These are phyloP conservation scores for Halictus rubicundus DNA, from an alignment of 1,140 invertebrate species.

Conservation along the genomic window DNA sequence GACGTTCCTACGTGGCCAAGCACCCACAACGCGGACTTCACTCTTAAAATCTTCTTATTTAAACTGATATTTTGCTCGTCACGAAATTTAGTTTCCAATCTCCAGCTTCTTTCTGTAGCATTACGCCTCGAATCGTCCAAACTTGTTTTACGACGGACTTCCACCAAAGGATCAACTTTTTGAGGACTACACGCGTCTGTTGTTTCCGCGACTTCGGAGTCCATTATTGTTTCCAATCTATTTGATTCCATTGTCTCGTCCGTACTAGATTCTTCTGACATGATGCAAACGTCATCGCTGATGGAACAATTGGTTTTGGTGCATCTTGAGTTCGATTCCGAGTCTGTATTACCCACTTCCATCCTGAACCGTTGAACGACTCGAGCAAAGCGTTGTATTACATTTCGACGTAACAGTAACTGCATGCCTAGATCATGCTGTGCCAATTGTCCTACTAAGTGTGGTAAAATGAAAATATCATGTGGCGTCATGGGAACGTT, in stretches of 20 bases:
- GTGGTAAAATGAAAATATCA: slow-evolving; percentile 89
- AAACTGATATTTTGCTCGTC: slow-evolving; percentile 62
- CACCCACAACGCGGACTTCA: slow-evolving; percentile 95
- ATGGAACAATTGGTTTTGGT: slow-evolving; percentile 59
- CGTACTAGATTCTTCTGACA: slow-evolving; percentile 65
- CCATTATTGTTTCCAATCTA: slow-evolving; percentile 76
- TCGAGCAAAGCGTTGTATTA: slow-evolving; percentile 73
- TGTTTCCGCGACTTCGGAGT: slow-evolving; percentile 72
- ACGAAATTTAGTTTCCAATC: slow-evolving; percentile 61
- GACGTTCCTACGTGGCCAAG: slow-evolving; percentile 91
- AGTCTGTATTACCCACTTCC: slow-evolving; percentile 63
- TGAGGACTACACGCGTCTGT: slow-evolving; percentile 54
- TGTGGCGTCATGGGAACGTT: slow-evolving; percentile 71
- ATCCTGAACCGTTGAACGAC: slow-evolving; percentile 73
- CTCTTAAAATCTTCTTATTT: slow-evolving; percentile 83
- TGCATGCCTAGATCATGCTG: slow-evolving; percentile 89
- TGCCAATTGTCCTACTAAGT: slow-evolving; percentile 93
- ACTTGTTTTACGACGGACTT: slow-evolving; percentile 72
- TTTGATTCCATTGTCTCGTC: slow-evolving; percentile 68
- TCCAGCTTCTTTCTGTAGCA: slow-evolving; percentile 74
- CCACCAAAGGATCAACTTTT: slow-evolving; percentile 65
- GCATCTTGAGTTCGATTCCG: slow-evolving; percentile 54
- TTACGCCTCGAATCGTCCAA: slow-evolving; percentile 75
- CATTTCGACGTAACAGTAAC: slow-evolving; percentile 81
- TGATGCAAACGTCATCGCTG: slow-evolving; percentile 65